These are phyloP conservation scores for Shargacucullia verbasci DNA, from an alignment of 2,888 invertebrate genomes.

Conservation along the genomic window DNA sequence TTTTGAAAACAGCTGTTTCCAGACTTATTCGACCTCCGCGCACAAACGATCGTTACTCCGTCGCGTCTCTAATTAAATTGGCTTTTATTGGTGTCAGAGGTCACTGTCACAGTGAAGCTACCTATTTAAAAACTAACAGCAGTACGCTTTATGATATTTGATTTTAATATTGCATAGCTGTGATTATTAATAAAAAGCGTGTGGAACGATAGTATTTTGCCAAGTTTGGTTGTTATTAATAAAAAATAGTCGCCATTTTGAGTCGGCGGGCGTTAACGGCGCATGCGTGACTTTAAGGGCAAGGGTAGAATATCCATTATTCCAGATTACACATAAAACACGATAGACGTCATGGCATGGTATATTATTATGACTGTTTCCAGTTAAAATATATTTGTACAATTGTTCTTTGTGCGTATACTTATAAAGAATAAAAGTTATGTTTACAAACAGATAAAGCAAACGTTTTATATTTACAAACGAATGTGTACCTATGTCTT, in stretches of 20 bases:
- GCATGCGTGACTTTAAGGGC: slow-evolving; percentile 81
- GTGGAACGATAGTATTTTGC: slow-evolving; percentile 30
- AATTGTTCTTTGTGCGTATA: slow-evolving; percentile 11
- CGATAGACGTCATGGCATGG: slow-evolving; percentile 18
- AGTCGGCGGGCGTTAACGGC: slow-evolving; percentile 54
- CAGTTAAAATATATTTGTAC: slow-evolving; percentile 19
- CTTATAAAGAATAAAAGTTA: neutral
- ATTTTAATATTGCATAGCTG: slow-evolving; percentile 8
- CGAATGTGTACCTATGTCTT: too few relatives aligned
- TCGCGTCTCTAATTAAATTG: slow-evolving; percentile 42
- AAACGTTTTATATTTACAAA: too few relatives aligned
- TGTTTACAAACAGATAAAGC: neutral
- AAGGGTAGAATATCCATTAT: slow-evolving; percentile 69
- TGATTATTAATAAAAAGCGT: slow-evolving; percentile 23
- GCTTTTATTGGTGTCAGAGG: slow-evolving; percentile 52
- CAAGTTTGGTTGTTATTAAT: slow-evolving; percentile 47
- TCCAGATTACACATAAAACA: slow-evolving; percentile 38
- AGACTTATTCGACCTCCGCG: slow-evolving; percentile 62
- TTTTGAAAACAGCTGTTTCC: slow-evolving; percentile 84
- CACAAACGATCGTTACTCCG: slow-evolving; percentile 24
- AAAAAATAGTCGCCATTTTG: slow-evolving; percentile 74
- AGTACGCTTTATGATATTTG: slow-evolving; percentile 5
- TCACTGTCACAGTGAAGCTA: slow-evolving; percentile 41
- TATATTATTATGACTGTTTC: slow-evolving; percentile 9
- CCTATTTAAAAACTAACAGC: slow-evolving; percentile 12